Base-by-base conservation (phyloP, 2,888 invertebrate species). In the Peribatodes rhomboidaria region DNA sequence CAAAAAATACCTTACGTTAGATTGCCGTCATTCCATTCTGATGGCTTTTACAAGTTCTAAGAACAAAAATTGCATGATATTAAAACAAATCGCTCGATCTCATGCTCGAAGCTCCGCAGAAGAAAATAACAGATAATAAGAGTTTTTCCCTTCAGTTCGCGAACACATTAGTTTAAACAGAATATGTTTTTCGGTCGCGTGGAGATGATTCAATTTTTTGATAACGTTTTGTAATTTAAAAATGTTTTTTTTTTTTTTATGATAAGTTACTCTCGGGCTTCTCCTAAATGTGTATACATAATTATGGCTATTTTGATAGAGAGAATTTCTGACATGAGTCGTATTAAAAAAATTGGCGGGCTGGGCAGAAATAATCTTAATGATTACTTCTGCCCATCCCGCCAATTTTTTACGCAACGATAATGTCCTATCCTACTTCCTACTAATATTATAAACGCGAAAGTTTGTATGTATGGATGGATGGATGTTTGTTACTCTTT, bases 81-180 rank as follows among this genome's bases (percentile, higher is more conserved):
- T 39, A 14, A 14, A 44, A 44, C 11, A 44, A 44, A 44, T 20
- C 35, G 44, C 18, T 18, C 2, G 1, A 35, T 33, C 42, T 54
- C 13, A 11, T 16, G 13, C 16, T 41, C 16, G 16, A 1, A 16
- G 10, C 37, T 13, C 3, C 31, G 31, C 31, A 33, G 3, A 20
- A 56, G 46, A 35, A n/a, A 14, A 18, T 10, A 20, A n/a, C n/a
- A 46, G 54, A 54, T 42, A 54, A 53, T 41, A 41, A 41, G 18
- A 14, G 33, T 55, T 33, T 33, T 44, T 33, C 3, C 20, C 2
- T 41, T 33, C 9, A 35, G 13, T 55, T 33, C 22, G 10, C 20
- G 44, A 55, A 44, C 35, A 31, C 55, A 44, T 55, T 20, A 44
- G 8, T 35, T 44, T n/a, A 31, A 35, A 50, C 16, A 37, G 20